Percentiles rank a stretch among this genome's conserved stretches.
phyloP scores from a whole-genome alignment of 1,140 invertebrate genomes.

The Bathynomus jamesi region DNA sequence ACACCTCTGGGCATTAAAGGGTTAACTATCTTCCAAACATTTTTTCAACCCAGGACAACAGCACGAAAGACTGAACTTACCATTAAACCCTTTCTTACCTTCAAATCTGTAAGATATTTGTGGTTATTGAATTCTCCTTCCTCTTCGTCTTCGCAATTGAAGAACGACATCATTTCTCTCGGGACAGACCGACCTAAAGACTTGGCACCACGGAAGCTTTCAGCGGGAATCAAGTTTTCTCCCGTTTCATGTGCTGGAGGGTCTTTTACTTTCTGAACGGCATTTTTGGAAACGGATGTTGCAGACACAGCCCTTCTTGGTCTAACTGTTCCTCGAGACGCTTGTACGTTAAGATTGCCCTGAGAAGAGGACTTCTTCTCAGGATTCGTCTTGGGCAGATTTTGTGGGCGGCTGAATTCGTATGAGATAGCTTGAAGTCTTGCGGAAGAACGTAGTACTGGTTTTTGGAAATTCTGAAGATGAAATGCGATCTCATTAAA shows the following conservation, averaged over 20 bases:
- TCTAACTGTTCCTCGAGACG: not conserved
- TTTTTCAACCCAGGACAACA: no score
- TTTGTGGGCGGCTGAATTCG: no score
- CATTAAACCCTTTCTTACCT: conserved; percentile 44
- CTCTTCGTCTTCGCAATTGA: conserved; percentile 72
- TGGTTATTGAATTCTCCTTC: conserved; percentile 68
- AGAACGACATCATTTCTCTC: conserved; percentile 50
- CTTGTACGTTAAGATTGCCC: no score
- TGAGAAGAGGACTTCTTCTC: no score
- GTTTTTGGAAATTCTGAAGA: no score
- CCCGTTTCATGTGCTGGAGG: not conserved
- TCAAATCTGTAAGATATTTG: conserved; percentile 59
- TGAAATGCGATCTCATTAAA: no score
- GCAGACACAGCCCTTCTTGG: not conserved
- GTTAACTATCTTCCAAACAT: no score
- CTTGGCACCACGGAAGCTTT: conserved; percentile 1
- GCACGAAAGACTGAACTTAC: no score
- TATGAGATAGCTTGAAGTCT: no score
- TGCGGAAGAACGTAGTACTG: no score
- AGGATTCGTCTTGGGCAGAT: no score
- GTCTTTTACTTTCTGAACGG: not conserved
- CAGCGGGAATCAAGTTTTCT: not conserved
- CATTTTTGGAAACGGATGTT: not conserved
- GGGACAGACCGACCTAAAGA: conserved; percentile 40
- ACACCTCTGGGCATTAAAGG: no score